A percentile compares a stretch with the other conserved stretches of the same genome.
Conservation (phyloP, 2,113 vertebrate genomes). For the Strigops habroptila region DNA sequence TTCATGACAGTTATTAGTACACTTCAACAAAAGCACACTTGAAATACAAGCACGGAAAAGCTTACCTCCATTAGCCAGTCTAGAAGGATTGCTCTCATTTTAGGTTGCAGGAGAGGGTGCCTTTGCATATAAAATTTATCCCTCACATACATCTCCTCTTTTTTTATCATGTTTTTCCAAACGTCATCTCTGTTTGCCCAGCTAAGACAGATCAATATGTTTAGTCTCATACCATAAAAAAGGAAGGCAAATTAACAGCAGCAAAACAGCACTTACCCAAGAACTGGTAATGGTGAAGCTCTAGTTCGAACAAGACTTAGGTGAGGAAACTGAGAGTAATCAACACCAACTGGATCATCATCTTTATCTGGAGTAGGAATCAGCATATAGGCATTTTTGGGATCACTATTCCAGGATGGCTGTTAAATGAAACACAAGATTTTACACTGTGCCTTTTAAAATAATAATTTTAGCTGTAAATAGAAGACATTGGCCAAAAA, state of each 20-base stretch:
- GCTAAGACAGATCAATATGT: slow-evolving; percentile 60
- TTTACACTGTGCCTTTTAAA: not conserved
- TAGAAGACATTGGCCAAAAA: not conserved
- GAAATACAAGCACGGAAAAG: not conserved
- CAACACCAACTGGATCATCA: slow-evolving; percentile 50
- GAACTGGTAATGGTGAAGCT: slow-evolving; percentile 83
- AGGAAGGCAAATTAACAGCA: not conserved
- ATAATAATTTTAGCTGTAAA: not conserved
- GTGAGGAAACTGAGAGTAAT: not conserved
- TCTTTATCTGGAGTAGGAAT: slow-evolving; percentile 84
- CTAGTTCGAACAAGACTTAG: slow-evolving; percentile 68
- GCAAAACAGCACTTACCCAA: slow-evolving; percentile 78
- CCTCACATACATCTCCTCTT: slow-evolving; percentile 83
- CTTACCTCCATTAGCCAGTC: slow-evolving; percentile 98
- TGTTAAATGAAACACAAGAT: not conserved
- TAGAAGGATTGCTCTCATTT: slow-evolving; percentile 92
- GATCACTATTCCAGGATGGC: slow-evolving; percentile 64
- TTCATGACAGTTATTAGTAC: not conserved
- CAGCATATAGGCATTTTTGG: slow-evolving; percentile 76
- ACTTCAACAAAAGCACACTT: not conserved
- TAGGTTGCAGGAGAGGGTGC: slow-evolving; percentile 91
- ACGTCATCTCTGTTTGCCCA: slow-evolving; percentile 94
- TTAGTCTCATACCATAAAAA: not conserved
- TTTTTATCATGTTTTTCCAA: slow-evolving; percentile 91
- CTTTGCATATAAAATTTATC: slow-evolving; percentile 85